Base-by-base conservation (phyloP, 2,113 vertebrate species). In the Lonchura striata region DNA sequence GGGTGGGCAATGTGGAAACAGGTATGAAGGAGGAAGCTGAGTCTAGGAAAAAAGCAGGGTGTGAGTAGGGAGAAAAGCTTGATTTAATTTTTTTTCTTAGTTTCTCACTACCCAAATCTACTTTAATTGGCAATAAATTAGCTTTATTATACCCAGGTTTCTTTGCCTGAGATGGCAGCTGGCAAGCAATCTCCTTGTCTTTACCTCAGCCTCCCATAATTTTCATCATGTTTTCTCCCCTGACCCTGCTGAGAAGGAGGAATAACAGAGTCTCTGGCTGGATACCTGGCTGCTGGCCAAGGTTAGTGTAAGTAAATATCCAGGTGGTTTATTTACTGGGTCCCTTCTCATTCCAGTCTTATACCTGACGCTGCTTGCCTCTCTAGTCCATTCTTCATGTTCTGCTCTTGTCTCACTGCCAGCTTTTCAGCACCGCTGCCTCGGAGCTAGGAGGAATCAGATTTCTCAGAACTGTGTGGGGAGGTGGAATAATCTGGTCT, bases 221-320 rank as follows among this genome's bases (percentile, higher is more conserved):
- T 85, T 60, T 35, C 13, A 37, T 56, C 1, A 15, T 44, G 5
- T 91, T 88, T 54, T 83, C 6, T 83, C 3, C 21, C 8, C 21
- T 22, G 4, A 4, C 5, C 7, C 25, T n/a, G 13, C 9, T 35
- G 25, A 63, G 25, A 21, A 76, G 9, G 4, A 15, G 7, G 20
- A 64, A 10, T 0, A 2, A 76, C 33, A 69, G 18, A 30, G 39
- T 1, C 0, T 0, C n/a, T 56, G 37, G 19, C 19, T 69, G 30
- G 41, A 16, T 3, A 0, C 13, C 39, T 69, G 53, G 54, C 41
- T 90, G n/a, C 46, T 94, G 52, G 44, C 18, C 46, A 70, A 81
- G 53, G 10, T 79, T 87, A 84, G 39, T 7, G 11, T 17, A 59
- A 60, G 10, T 39, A 30, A 70, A 15, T 76, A 81, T 28, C 53